phyloP scores from a whole-genome alignment of 2,888 invertebrate genomes.

The Sylvicola fuscatus region DNA sequence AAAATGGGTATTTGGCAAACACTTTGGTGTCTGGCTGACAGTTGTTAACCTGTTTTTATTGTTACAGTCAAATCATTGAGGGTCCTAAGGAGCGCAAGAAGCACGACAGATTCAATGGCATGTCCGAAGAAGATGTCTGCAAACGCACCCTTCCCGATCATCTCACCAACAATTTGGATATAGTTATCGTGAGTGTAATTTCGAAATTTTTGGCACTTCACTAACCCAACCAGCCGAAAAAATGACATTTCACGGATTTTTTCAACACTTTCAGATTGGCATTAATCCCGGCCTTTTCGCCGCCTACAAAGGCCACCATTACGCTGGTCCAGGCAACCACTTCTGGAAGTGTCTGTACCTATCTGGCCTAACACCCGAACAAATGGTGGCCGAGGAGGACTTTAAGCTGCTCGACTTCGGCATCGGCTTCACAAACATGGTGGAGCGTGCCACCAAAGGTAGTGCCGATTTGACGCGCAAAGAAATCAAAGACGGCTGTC shows the following conservation, averaged over 20 bases:
- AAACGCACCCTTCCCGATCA: constrained; percentile 89
- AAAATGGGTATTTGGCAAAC: constrained; percentile 30
- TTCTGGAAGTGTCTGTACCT: constrained; percentile 97
- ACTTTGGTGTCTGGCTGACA: background rate
- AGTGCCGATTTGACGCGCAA: constrained; percentile 86
- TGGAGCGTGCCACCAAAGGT: constrained; percentile 84
- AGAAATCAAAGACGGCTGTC: constrained; percentile 86
- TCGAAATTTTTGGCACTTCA: constrained; percentile 8
- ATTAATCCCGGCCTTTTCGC: constrained; percentile 96
- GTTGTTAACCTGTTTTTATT: background rate
- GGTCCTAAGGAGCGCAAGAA: constrained; percentile 66
- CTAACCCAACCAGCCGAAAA: background rate
- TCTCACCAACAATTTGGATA: constrained; percentile 81
- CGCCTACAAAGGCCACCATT: constrained; percentile 95
- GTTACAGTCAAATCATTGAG: constrained; percentile 1
- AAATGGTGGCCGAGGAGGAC: constrained; percentile 93
- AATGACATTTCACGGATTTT: constrained; percentile 2
- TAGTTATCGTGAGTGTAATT: constrained; percentile 87
- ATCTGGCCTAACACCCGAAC: constrained; percentile 83
- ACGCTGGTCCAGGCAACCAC: constrained; percentile 97
- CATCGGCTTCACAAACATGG: constrained; percentile 97
- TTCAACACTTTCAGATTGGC: constrained; percentile 53
- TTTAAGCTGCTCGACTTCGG: constrained; percentile 81
- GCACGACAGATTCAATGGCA: constrained; percentile 87
- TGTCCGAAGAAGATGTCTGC: constrained; percentile 92